Evolutionary conservation across 2,797 vertebrate species (phyloP), one percentile per base, ranked within the genome.

Genomic region (Sorex maritimensis): DNA sequence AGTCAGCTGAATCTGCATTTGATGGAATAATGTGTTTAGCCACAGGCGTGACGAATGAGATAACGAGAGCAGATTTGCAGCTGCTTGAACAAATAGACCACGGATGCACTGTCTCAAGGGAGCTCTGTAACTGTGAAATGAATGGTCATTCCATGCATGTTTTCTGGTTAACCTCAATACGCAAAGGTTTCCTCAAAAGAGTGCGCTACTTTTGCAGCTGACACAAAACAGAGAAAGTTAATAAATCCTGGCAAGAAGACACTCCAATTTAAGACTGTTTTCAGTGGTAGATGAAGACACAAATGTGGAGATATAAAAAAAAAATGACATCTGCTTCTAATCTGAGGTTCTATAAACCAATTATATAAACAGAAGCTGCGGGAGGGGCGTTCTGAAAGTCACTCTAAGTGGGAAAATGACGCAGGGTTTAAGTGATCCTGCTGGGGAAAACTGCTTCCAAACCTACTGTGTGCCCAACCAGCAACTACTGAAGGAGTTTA

Each of bases 11-110:
- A 82, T 69, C 86, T 19, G 63, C 23, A 12, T 6, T 5, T 82
- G 30, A 85, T 2, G 80, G 80, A 82, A 79, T 88, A 91, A 67
- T 65, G 61, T 28, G 81, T 68, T 86, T 21, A 91, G 61, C 38
- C 79, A 24, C 67, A 82, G 67, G 38, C 24, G 74, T 23, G 44
- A 82, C 69, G 89, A 89, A 11, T 46, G 28, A 72, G n/a, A 84
- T 23, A n/a, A 68, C 30, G 15, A 44, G 1, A n/a, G 74, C 72
- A 21, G 72, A 79, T 44, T 23, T 75, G 67, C 30, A 73, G 46
- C 46, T 78, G 28, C 67, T 71, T 86, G 65, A 90, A 81, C 6
- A 86, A 30, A 52, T 55, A 38, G 1, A 44, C 14, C 21, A 14
- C 49, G 63, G 14, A 68, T 68, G 14, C 34, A 26, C 74, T 21